phyloP scores from a whole-genome alignment of 1,140 invertebrate species.

The Drosophila mauritiana region DNA sequence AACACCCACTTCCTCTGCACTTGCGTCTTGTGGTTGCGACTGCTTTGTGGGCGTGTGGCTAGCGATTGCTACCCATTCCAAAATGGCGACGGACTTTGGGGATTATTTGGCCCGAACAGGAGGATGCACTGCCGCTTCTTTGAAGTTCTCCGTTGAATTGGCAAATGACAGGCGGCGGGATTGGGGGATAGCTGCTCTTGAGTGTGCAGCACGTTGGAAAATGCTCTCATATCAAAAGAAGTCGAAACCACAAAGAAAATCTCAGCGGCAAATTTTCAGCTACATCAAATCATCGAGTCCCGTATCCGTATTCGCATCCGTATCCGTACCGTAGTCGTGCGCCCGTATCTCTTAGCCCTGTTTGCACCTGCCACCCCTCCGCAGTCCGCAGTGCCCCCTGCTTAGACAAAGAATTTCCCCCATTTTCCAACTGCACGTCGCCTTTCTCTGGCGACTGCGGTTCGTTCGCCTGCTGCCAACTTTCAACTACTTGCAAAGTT shows the following conservation, averaged over 20 bases:
- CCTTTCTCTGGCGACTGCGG: slow-evolving; percentile 61
- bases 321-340: slow-evolving; percentile 16
- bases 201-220: slow-evolving; percentile 47
- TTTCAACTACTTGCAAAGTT: slow-evolving; percentile 70
- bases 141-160: slow-evolving; percentile 64
- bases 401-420: slow-evolving; percentile 59
- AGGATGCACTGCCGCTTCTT: slow-evolving; percentile 29
- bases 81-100: slow-evolving; percentile 54
- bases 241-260: slow-evolving; percentile 81
- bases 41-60: slow-evolving; percentile 56
- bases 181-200: slow-evolving; percentile 12
- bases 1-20: slow-evolving; percentile 29
- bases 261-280: slow-evolving; percentile 67
- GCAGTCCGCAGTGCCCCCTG: neutral
- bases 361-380: slow-evolving; percentile 60
- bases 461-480: slow-evolving; percentile 60
- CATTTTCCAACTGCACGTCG: slow-evolving; percentile 3
- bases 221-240: slow-evolving; percentile 77
- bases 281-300: slow-evolving; percentile 65
- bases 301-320: slow-evolving; percentile 43
- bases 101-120: neutral
- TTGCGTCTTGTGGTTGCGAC: slow-evolving; percentile 4
- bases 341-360: slow-evolving; percentile 41
- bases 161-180: slow-evolving; percentile 41
- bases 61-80: slow-evolving; percentile 1